Conservation (phyloP, 2,113 vertebrate genomes). For the Marcusenius ussheri region DNA sequence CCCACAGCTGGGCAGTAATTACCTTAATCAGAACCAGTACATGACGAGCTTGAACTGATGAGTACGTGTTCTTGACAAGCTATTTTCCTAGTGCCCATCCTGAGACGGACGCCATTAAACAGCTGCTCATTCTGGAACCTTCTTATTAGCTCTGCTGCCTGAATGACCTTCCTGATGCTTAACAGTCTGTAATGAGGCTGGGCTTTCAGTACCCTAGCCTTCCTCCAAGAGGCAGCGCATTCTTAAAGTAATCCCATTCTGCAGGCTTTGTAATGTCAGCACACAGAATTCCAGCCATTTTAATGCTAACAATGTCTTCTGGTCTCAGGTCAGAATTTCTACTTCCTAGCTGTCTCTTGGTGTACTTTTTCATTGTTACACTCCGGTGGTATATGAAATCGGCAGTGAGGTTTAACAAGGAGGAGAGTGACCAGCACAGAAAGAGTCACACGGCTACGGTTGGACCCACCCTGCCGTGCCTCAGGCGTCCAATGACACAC, state of each 20-base stretch:
- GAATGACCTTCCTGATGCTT: background rate
- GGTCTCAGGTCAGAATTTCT: background rate
- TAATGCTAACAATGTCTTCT: background rate
- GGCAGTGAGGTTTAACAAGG: background rate
- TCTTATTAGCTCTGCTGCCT: background rate
- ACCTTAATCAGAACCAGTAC: background rate
- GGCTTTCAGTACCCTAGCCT: background rate
- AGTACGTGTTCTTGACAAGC: background rate
- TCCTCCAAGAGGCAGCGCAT: background rate
- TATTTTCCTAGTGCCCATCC: background rate
- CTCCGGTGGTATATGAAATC: background rate
- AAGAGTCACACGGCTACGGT: background rate
- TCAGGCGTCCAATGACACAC: background rate
- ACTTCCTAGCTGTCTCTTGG: background rate
- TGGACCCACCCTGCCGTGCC: background rate
- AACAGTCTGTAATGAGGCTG: background rate
- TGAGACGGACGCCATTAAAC: background rate
- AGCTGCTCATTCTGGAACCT: background rate
- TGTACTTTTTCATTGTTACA: background rate
- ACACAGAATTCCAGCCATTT: background rate
- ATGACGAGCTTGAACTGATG: background rate
- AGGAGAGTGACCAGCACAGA: background rate
- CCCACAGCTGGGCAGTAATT: background rate
- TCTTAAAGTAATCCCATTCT: background rate
- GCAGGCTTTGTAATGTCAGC: background rate